Conservation (phyloP, 2,113 vertebrate species). For the Hemicordylus capensis region DNA sequence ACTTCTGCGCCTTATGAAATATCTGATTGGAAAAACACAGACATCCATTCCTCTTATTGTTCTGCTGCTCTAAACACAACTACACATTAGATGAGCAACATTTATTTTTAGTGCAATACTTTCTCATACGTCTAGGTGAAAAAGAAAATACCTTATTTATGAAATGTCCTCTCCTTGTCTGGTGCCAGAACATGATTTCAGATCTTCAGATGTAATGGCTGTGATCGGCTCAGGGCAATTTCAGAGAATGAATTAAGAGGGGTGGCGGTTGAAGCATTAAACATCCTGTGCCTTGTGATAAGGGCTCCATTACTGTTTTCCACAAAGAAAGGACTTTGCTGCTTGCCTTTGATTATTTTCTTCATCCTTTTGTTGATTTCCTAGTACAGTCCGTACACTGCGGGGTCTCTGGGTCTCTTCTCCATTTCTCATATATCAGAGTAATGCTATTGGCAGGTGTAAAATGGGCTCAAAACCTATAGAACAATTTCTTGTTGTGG, state of each 20-base stretch:
- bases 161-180: not conserved
- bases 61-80: not conserved
- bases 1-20: not conserved
- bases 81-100: not conserved
- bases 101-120: not conserved
- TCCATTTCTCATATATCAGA: not conserved
- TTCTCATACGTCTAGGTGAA: not conserved
- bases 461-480: not conserved
- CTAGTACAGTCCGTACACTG: not conserved
- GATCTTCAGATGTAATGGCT: not conserved
- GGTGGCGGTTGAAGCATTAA: not conserved
- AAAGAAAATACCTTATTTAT: not conserved
- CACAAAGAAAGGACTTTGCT: not conserved
- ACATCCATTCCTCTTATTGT: not conserved
- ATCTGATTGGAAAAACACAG: not conserved
- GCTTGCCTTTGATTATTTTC: not conserved
- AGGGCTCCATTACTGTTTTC: not conserved
- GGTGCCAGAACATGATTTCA: not conserved
- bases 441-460: not conserved
- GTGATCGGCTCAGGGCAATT: not conserved
- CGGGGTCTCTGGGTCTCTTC: not conserved
- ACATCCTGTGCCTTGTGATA: slow-evolving; percentile 5
- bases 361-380: not conserved
- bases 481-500: not conserved
- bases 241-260: not conserved